phyloP scores from a whole-genome alignment of 1,140 invertebrate species.

The Ips nitidus region DNA sequence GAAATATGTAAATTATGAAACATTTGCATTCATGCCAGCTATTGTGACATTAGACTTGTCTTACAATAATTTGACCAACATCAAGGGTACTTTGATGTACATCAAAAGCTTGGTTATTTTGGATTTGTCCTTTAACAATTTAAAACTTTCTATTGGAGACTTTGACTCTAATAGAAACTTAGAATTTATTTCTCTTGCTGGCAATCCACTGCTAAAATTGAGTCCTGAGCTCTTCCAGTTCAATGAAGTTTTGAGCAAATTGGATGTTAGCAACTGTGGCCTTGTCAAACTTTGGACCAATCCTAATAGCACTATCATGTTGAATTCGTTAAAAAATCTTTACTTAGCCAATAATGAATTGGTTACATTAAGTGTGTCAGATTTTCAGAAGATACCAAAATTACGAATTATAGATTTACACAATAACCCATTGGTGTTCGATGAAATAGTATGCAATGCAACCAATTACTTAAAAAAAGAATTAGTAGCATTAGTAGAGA shows the following conservation, averaged over 20 bases:
- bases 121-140: conserved; percentile 43
- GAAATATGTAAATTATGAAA: conserved; percentile 19
- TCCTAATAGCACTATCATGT: conserved; percentile 51
- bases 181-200: conserved; percentile 66
- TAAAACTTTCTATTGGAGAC: conserved; percentile 55
- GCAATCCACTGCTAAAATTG: conserved; percentile 67
- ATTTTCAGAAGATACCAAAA: conserved; percentile 61
- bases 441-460: conserved; percentile 59
- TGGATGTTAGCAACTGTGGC: conserved; percentile 68
- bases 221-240: conserved; percentile 66
- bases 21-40: conserved; percentile 42
- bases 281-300: conserved; percentile 64
- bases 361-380: conserved; percentile 56
- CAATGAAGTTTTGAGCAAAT: conserved; percentile 56
- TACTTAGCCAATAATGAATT: conserved; percentile 62
- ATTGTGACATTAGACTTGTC: conserved; percentile 39
- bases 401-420: conserved; percentile 64
- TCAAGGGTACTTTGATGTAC: conserved; percentile 38
- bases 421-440: conserved; percentile 66
- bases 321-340: conserved; percentile 57
- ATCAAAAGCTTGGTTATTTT: conserved; percentile 41
- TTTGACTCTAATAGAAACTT: conserved; percentile 65
- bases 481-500: conserved; percentile 51
- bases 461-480: conserved; percentile 59
- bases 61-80: conserved; percentile 39